Evolutionary conservation across 2,888 invertebrate species (phyloP).

Genomic region (Drosophila recens): DNA sequence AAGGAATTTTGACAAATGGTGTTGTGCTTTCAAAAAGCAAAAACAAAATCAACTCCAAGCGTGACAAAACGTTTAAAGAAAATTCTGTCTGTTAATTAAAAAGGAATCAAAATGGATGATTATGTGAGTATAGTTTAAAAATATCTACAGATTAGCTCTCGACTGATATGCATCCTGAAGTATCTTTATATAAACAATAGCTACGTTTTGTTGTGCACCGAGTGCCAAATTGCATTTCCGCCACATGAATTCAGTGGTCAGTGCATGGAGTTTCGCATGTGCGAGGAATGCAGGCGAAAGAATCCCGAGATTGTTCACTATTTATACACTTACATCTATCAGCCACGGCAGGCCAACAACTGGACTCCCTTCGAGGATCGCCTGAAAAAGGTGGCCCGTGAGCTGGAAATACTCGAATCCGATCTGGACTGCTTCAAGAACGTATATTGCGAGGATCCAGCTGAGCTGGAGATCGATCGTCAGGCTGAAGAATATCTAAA

Average conservation of each 20-base stretch:
- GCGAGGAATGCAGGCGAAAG: neutral
- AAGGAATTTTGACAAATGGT: neutral
- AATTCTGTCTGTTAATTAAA: neutral
- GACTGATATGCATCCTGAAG: neutral
- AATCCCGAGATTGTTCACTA: slow-evolving; percentile 23
- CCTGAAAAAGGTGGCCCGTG: neutral
- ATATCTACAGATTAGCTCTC: no score
- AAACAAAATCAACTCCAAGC: neutral
- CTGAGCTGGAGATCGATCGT: neutral
- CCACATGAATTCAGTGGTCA: slow-evolving; percentile 20
- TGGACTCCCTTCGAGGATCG: slow-evolving; percentile 7
- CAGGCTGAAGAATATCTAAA: neutral
- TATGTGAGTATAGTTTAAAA: neutral
- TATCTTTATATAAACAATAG: neutral
- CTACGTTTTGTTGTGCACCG: slow-evolving; percentile 25
- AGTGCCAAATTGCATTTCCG: slow-evolving; percentile 11
- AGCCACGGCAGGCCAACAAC: neutral
- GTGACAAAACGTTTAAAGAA: neutral
- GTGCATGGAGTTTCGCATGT: slow-evolving; percentile 35
- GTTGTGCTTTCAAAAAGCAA: neutral
- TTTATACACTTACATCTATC: slow-evolving; percentile 21
- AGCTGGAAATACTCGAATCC: neutral
- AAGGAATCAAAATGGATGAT: neutral
- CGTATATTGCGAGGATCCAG: neutral
- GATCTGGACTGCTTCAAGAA: slow-evolving; percentile 8